A percentile compares a stretch with the other conserved stretches of the same genome.
Conservation (phyloP, 2,888 invertebrate species). For the Matsumyia berberina region DNA sequence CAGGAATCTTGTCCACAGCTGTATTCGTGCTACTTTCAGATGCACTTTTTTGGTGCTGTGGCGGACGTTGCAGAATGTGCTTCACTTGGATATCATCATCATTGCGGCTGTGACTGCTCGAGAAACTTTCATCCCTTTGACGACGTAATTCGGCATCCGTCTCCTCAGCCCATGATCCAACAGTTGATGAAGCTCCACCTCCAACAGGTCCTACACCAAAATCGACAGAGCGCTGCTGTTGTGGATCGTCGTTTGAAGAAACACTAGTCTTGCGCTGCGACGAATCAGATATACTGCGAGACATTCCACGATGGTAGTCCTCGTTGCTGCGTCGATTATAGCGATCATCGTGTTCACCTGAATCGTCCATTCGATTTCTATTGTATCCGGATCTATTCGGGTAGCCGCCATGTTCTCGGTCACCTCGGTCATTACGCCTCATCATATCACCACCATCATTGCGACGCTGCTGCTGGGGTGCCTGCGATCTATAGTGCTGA, state of each 20-base stretch:
- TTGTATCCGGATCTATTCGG: constrained; percentile 74
- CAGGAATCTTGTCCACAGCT: constrained; percentile 42
- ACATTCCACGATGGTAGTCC: constrained; percentile 79
- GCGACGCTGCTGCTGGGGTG: constrained; percentile 55
- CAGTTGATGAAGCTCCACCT: constrained; percentile 73
- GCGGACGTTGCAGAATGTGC: constrained; percentile 83
- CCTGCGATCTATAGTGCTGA: constrained; percentile 62
- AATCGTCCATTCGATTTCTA: constrained; percentile 78
- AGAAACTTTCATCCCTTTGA: constrained; percentile 83
- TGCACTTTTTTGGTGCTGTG: constrained; percentile 80
- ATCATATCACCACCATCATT: constrained; percentile 69
- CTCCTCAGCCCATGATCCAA: constrained; percentile 85
- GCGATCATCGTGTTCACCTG: constrained; percentile 79
- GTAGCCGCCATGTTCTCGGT: constrained; percentile 62
- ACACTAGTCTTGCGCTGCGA: constrained; percentile 84
- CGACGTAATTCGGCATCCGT: constrained; percentile 83
- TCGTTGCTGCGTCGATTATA: constrained; percentile 78
- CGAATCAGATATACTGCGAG: constrained; percentile 84
- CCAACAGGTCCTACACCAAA: constrained; percentile 62
- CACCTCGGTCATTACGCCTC: constrained; percentile 69
- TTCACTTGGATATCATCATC: constrained; percentile 84
- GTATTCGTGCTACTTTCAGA: constrained; percentile 78
- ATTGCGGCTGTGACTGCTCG: constrained; percentile 80
- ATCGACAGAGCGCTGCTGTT: constrained; percentile 77
- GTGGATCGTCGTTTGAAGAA: constrained; percentile 82